Evolutionary conservation across 2,797 vertebrate species (phyloP).

Genomic region (Smutsia temminckii): DNA sequence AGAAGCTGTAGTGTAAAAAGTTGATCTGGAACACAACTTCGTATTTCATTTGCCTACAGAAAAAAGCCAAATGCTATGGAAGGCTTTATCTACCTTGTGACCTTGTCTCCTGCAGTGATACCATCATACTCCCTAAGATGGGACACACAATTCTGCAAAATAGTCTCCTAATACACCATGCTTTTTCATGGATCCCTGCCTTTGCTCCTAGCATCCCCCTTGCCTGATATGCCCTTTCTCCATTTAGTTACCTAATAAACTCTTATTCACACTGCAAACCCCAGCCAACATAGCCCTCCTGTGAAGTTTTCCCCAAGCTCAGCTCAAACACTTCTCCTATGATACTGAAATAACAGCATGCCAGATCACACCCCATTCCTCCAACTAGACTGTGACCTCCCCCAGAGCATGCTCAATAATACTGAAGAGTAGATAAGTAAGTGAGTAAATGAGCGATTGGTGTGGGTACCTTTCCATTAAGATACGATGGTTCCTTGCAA

Average conservation of each 20-base stretch:
- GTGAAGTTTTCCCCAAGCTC: not conserved
- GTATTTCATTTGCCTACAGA: too few relatives aligned
- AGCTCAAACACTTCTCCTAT: not conserved
- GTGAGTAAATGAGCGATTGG: not conserved
- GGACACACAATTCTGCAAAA: not conserved
- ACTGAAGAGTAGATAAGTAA: not conserved
- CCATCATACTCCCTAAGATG: not conserved
- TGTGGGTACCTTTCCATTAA: not conserved
- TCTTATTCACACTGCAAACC: not conserved
- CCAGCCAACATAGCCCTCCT: not conserved
- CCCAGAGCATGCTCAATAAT: not conserved
- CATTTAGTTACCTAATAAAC: not conserved
- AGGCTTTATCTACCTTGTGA: too few relatives aligned
- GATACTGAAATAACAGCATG: not conserved
- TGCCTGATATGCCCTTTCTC: not conserved
- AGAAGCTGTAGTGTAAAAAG: not conserved
- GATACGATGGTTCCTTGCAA: not conserved
- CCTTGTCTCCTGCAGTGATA: fast-evolving
- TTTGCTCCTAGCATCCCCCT: not conserved
- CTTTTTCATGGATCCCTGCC: not conserved
- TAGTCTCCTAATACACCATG: not conserved
- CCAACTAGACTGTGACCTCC: not conserved
- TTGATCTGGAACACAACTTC: not conserved
- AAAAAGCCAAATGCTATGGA: fast-evolving
- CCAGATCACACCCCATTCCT: not conserved